Percentiles rank a stretch among this genome's conserved stretches.
phyloP scores from a whole-genome alignment of 2,797 vertebrate genomes.

The Masticophis lateralis region DNA sequence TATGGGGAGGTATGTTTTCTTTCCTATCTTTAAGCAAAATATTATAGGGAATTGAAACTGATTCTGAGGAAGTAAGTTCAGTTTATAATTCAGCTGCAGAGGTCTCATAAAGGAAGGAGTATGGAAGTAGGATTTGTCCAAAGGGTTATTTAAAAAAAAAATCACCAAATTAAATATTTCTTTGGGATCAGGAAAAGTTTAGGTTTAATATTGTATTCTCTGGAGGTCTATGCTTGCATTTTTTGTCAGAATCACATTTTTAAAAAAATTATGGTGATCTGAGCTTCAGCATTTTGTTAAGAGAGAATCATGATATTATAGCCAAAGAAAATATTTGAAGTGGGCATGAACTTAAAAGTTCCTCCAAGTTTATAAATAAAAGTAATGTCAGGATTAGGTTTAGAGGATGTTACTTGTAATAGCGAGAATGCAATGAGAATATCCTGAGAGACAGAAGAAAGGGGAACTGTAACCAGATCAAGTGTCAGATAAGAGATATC shows the following conservation, averaged over 20 bases:
- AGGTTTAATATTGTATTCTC: background rate
- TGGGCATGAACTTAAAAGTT: background rate
- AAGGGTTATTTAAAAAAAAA: background rate
- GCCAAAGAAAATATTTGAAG: background rate
- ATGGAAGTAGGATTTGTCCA: background rate
- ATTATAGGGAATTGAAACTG: background rate
- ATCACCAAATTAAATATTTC: background rate
- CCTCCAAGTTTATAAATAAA: background rate
- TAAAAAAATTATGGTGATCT: background rate
- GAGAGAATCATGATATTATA: background rate
- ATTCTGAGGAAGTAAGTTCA: background rate
- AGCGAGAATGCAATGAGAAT: background rate
- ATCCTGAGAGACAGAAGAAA: background rate
- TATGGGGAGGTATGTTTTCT: slow-evolving; percentile 87
- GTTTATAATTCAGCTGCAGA: background rate
- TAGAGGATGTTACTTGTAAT: background rate
- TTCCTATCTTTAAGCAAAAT: background rate
- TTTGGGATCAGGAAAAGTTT: background rate
- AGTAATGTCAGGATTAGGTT: background rate
- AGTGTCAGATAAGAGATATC: background rate
- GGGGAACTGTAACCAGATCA: background rate
- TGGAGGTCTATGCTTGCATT: background rate
- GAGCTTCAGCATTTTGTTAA: background rate
- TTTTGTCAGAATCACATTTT: background rate
- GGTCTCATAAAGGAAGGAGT: background rate